Evolutionary conservation across 1,140 invertebrate species (phyloP).

Genomic region (Nasonia vitripennis): DNA sequence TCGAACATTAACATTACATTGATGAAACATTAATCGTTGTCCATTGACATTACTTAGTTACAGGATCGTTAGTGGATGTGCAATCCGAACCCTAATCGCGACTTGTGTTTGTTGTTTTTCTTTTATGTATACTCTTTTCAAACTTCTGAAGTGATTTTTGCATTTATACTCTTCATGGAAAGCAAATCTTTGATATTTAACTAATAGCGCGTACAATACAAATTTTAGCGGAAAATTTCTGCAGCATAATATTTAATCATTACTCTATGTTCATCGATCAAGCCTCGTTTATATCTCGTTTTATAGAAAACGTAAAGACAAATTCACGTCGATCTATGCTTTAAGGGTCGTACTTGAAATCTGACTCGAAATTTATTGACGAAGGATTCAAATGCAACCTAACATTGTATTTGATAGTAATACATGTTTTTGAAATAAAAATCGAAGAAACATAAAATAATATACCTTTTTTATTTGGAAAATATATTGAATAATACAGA

Average conservation of each 20-base stretch:
- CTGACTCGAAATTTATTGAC: not conserved
- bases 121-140: constrained; percentile 1
- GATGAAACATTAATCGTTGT: constrained; percentile 51
- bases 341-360: constrained; percentile 5
- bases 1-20: constrained; percentile 53
- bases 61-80: constrained; percentile 38
- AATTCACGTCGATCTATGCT: not conserved
- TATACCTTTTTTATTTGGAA: too few species aligned
- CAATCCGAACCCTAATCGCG: constrained; percentile 14
- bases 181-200: constrained; percentile 16
- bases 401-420: not conserved
- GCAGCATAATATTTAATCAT: constrained; percentile 1
- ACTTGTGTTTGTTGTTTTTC: constrained; percentile 28
- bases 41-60: constrained; percentile 42
- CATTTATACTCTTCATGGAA: not conserved
- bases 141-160: constrained; percentile 33
- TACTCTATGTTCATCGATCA: constrained; percentile 1
- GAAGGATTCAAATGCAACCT: not conserved
- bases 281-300: not conserved
- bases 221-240: constrained; percentile 32
- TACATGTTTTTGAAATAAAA: not conserved
- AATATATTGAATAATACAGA: not conserved
- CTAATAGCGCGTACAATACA: constrained; percentile 1
- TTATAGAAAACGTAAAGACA: constrained; percentile 32
- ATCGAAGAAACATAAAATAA: not conserved